These are phyloP conservation scores for Tarsius wallacei DNA, from an alignment of 2,797 vertebrate species.

Conservation along the genomic window DNA sequence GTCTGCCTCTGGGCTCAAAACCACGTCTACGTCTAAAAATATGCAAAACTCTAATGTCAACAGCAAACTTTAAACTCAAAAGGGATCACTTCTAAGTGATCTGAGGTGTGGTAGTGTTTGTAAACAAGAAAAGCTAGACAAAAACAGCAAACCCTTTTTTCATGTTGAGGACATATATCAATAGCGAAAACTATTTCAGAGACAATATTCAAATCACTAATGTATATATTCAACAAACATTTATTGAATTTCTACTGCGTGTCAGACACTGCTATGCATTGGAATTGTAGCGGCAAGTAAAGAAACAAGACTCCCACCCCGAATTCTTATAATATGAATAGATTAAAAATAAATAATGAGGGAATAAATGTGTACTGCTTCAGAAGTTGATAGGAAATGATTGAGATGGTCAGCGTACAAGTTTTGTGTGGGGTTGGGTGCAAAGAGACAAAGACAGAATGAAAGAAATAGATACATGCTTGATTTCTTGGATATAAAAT, in stretches of 20 bases:
- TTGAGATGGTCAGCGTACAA: background rate
- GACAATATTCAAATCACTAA: background rate
- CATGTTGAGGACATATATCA: background rate
- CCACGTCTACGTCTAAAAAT: slow-evolving; percentile 77
- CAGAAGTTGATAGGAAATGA: background rate
- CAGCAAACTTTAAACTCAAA: slow-evolving; percentile 83
- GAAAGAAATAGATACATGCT: background rate
- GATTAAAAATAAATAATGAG: background rate
- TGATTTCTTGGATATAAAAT: background rate
- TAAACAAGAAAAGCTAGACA: background rate
- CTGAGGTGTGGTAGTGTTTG: slow-evolving; percentile 70
- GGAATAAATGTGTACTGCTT: background rate
- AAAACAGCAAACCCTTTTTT: background rate
- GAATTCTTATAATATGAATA: background rate
- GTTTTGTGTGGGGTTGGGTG: background rate
- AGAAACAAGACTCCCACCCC: accelerated
- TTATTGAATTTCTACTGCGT: background rate
- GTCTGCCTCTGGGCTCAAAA: slow-evolving; percentile 77
- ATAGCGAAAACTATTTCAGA: background rate
- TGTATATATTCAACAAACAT: background rate
- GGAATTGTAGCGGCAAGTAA: background rate
- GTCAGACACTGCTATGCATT: background rate
- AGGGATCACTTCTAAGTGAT: slow-evolving; percentile 84
- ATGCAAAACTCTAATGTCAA: slow-evolving; percentile 77
- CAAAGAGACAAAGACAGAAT: background rate